Conservation (phyloP, 2,113 vertebrate genomes). For the Anas platyrhynchos region DNA sequence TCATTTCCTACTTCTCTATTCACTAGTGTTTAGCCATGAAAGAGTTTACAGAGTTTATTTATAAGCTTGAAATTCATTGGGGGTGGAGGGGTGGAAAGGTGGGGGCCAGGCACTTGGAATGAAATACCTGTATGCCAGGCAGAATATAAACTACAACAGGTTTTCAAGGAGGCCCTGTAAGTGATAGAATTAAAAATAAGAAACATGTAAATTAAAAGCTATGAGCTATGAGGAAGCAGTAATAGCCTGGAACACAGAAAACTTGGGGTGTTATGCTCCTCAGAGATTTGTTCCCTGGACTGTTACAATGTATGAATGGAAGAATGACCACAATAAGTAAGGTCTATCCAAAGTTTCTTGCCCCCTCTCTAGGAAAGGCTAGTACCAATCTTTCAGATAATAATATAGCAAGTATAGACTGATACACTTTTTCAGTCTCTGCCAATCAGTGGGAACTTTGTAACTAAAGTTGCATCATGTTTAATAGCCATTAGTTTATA, state of each 20-base stretch:
- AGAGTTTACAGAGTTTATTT: slow-evolving; percentile 50
- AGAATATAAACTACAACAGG: background rate
- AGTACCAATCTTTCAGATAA: background rate
- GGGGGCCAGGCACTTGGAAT: background rate
- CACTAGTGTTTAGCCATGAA: slow-evolving; percentile 40
- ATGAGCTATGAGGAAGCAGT: background rate
- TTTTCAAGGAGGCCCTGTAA: slow-evolving; percentile 9
- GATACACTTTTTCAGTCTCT: background rate
- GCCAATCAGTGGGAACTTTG: background rate
- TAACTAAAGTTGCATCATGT: background rate
- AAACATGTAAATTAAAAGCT: background rate
- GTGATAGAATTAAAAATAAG: background rate
- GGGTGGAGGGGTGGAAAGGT: background rate
- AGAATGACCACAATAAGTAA: background rate
- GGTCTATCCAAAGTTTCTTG: background rate
- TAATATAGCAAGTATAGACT: background rate
- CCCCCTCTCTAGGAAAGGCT: background rate
- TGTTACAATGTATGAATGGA: background rate
- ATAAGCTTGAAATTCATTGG: background rate
- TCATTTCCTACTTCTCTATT: slow-evolving; percentile 24
- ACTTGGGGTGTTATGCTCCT: background rate
- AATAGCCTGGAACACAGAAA: background rate
- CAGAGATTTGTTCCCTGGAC: background rate
- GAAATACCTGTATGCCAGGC: background rate
- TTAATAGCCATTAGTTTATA: background rate